Conservation (phyloP, 2,113 vertebrate species). For the Spea multiplicata region DNA sequence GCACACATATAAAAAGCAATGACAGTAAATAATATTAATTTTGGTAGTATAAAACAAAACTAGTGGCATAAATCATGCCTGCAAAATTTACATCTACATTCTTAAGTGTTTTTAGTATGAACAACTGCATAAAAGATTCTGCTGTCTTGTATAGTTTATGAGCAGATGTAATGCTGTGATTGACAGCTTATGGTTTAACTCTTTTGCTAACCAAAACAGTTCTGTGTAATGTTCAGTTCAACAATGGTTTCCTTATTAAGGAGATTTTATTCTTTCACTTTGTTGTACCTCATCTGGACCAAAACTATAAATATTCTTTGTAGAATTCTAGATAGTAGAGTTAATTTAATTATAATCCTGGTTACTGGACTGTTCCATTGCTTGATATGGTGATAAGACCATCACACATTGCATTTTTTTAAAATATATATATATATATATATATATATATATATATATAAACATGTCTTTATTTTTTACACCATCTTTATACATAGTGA, state of each 20-base stretch:
- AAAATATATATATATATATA: too few species aligned
- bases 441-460: too few species aligned
- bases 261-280: background rate
- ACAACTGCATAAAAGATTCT: background rate
- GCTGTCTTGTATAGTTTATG: conserved; percentile 4
- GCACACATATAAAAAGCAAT: background rate
- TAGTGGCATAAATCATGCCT: background rate
- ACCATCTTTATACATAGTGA: too few species aligned
- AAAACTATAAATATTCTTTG: too few species aligned
- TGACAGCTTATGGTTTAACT: conserved; percentile 23
- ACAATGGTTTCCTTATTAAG: conserved; percentile 41
- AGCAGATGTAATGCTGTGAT: conserved; percentile 20
- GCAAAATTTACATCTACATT: background rate
- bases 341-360: too few species aligned
- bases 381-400: too few species aligned
- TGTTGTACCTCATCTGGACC: background rate
- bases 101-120: background rate
- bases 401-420: too few species aligned
- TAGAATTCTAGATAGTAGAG: too few species aligned
- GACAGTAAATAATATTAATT: background rate
- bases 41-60: too few species aligned
- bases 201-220: conserved; percentile 19
- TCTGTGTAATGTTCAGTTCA: conserved; percentile 17
- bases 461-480: too few species aligned
- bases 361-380: too few species aligned